Evolutionary conservation across 2,888 invertebrate species (phyloP), one percentile per base, ranked within the genome.

Genomic region (Habroteleia sp.): DNA sequence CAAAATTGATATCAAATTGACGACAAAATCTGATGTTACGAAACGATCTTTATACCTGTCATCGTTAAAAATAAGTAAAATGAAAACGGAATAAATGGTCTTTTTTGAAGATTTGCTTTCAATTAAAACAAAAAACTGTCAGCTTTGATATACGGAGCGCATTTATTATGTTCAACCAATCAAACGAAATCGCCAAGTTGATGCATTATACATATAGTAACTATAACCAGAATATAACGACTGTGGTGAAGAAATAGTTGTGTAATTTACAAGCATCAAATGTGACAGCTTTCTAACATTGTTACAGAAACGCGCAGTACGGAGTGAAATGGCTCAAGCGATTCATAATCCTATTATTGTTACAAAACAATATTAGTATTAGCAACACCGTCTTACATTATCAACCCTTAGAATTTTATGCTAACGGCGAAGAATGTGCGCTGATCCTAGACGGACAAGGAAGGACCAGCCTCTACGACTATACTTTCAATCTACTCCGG

Each of bases 381-480:
- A 56, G 76, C 54, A 44, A 63, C 46, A 42, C 60, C 37, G 81
- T 79, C 16, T 71, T 88, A 39, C 87, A 87, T 52, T 86, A 84
- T 74, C 84, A 88, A 58, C 76, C 87, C 20, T 27, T 84, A 10
- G 86, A 85, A 17, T 52, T 77, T 58, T 86, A 82, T 68, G 74
- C 75, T 46, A 77, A 66, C 63, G 90, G 90, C 69, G 89, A 90
- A 17, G 95, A 96, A 83, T 96, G 96, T 88, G 96, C 96, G 3
- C 90, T 96, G 37, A 90, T 95, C 81, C 90, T 96, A 76, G 91
- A 92, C 76, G 94, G 95, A 6, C 94, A 94, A 0, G 95, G 94
- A 62, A 92, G 94, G 82, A 94, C 94, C 77, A 95, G 94, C 65
- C 92, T 93, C 8, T 96, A 94, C 83, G 96, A 96, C 89, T 96